Evolutionary conservation across 2,113 vertebrate species (phyloP).

Genomic region (Chionodraco myersi): DNA sequence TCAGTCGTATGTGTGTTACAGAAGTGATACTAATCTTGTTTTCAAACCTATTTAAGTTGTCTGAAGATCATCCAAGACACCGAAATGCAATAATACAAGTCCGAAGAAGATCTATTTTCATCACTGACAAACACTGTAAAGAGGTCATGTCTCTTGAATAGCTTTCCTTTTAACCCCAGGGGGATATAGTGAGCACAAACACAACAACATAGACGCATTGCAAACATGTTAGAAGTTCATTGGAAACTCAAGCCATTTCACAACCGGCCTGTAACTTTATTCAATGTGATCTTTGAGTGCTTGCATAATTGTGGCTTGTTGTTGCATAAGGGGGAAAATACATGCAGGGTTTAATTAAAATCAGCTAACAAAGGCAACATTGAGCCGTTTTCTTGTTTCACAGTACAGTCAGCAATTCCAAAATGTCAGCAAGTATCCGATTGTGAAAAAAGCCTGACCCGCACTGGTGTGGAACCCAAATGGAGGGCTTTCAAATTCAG

Average conservation of each 20-base stretch:
- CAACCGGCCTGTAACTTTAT: neutral
- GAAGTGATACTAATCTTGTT: neutral
- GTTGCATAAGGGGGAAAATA: constrained; percentile 61
- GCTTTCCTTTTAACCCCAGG: neutral
- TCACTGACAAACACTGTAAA: neutral
- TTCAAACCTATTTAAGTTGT: neutral
- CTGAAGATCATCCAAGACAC: neutral
- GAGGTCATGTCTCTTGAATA: neutral
- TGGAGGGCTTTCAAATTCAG: constrained; percentile 21
- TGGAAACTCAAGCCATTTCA: neutral
- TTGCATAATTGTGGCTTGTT: constrained; percentile 62
- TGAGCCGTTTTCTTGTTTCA: constrained; percentile 56
- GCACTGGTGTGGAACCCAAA: constrained; percentile 21
- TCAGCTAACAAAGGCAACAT: constrained; percentile 75
- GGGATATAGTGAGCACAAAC: neutral
- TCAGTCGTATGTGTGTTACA: constrained; percentile 6
- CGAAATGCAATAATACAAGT: neutral
- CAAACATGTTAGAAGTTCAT: neutral
- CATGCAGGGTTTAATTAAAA: constrained; percentile 72
- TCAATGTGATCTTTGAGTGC: constrained; percentile 39
- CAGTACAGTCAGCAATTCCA: constrained; percentile 53
- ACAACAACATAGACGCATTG: neutral
- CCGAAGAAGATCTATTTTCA: neutral
- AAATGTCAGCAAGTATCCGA: constrained; percentile 60
- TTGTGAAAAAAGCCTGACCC: constrained; percentile 36